These are phyloP conservation scores for Chymomyza costata DNA, from an alignment of 1,140 invertebrate species.

Conservation along the genomic window DNA sequence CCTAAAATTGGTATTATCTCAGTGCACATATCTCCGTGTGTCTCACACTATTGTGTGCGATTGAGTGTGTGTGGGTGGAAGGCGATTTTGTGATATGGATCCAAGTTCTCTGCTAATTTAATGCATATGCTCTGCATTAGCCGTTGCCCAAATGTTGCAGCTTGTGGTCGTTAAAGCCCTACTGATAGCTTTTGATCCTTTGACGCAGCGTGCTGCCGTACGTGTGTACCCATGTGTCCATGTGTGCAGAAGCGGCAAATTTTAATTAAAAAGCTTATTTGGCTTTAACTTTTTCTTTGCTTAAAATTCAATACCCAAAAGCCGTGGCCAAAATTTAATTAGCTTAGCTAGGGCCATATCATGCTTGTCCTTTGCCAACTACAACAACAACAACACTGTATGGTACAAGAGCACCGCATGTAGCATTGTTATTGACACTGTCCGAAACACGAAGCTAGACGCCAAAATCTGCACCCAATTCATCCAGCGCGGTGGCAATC, in stretches of 20 bases:
- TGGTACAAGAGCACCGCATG: conserved; percentile 18
- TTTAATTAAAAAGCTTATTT: conserved; percentile 66
- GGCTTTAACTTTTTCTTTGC: conserved; percentile 44
- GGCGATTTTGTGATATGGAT: no score
- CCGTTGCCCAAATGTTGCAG: conserved; percentile 31
- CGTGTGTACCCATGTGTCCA: background rate
- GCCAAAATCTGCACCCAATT: no score
- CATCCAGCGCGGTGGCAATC: conserved; percentile 8
- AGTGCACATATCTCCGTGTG: conserved; percentile 13
- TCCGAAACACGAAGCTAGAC: conserved; percentile 9
- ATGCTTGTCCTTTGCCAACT: conserved; percentile 49
- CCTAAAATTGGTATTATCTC: conserved; percentile 63
- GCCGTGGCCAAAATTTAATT: conserved; percentile 62
- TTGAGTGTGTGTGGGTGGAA: background rate
- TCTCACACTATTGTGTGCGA: background rate
- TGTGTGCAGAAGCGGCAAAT: conserved; percentile 22
- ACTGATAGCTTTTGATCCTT: conserved; percentile 64
- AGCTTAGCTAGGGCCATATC: conserved; percentile 53
- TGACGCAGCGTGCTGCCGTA: conserved; percentile 25
- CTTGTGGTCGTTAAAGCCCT: conserved; percentile 61
- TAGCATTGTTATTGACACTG: conserved; percentile 25
- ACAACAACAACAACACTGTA: no score
- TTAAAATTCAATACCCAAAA: conserved; percentile 5
- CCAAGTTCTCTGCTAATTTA: conserved; percentile 1
- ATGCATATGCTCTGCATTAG: conserved; percentile 30